A percentile compares a stretch with the other conserved stretches of the same genome.
Conservation (phyloP, 1,140 invertebrate species). For the Zaprionus camerounensis region DNA sequence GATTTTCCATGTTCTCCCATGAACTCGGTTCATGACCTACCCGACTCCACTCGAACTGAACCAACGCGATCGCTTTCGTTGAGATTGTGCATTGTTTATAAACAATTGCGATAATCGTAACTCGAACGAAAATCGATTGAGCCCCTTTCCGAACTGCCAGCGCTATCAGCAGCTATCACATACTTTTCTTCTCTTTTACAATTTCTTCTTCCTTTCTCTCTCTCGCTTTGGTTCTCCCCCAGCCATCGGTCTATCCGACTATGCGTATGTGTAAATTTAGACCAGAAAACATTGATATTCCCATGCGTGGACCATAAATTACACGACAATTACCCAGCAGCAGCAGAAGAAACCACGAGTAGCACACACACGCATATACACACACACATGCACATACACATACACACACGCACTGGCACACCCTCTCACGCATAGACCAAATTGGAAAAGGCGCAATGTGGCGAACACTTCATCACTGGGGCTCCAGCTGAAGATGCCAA, state of each 20-base stretch:
- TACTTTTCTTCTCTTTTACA: neutral
- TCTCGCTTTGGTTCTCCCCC: neutral
- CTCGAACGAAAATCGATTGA: slow-evolving; percentile 3
- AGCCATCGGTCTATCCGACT: slow-evolving; percentile 1
- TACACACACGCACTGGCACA: slow-evolving; percentile 7
- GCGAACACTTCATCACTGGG: slow-evolving; percentile 68
- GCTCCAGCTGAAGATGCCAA: slow-evolving; percentile 22
- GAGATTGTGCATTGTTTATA: slow-evolving; percentile 65
- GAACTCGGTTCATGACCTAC: slow-evolving; percentile 41
- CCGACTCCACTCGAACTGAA: slow-evolving; percentile 26
- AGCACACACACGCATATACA: slow-evolving; percentile 28
- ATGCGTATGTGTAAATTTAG: slow-evolving; percentile 66
- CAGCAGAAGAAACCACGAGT: slow-evolving; percentile 40
- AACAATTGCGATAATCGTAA: slow-evolving; percentile 56
- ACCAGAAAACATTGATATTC: slow-evolving; percentile 75
- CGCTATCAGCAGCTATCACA: slow-evolving; percentile 20
- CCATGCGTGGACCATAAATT: slow-evolving; percentile 76
- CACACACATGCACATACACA: slow-evolving; percentile 11
- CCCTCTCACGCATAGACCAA: slow-evolving; percentile 7
- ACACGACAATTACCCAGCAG: slow-evolving; percentile 75
- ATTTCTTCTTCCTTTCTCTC: neutral
- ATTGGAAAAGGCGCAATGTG: slow-evolving; percentile 58
- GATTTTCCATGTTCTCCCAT: neutral
- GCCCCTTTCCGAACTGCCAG: neutral
- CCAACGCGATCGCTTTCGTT: slow-evolving; percentile 19